These are phyloP conservation scores for Spinibarbus caldwelli DNA, from an alignment of 2,797 vertebrate species.

Conservation along the genomic window DNA sequence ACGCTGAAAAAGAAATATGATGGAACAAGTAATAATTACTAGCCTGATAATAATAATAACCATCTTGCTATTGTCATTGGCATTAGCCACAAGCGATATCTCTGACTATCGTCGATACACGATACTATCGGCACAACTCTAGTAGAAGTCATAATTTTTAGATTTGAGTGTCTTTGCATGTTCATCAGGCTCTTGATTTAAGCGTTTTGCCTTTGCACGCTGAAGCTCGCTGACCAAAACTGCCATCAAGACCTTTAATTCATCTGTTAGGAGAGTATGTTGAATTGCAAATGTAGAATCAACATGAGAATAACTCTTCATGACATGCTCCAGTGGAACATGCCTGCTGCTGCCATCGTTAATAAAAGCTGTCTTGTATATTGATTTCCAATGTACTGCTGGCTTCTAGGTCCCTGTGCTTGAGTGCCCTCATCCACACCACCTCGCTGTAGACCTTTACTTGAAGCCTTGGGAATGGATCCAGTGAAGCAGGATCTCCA, in stretches of 20 bases:
- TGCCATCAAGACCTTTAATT: neutral
- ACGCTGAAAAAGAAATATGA: too few species aligned
- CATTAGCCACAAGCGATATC: too few species aligned
- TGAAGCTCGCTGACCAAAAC: neutral
- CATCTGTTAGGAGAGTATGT: neutral
- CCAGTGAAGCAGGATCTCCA: slow-evolving; percentile 60
- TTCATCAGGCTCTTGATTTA: neutral
- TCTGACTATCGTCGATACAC: too few species aligned
- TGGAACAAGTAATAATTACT: neutral
- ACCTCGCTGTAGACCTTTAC: slow-evolving; percentile 40
- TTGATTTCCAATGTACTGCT: slow-evolving; percentile 54
- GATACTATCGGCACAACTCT: too few species aligned
- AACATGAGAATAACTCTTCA: slow-evolving; percentile 31
- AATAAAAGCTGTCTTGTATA: slow-evolving; percentile 50
- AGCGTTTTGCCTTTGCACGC: neutral
- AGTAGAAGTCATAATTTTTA: slow-evolving; percentile 74
- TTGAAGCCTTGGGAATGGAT: slow-evolving; percentile 41
- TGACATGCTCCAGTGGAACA: slow-evolving; percentile 34
- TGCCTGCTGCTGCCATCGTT: slow-evolving; percentile 34
- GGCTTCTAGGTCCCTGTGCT: slow-evolving; percentile 45
- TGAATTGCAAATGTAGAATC: slow-evolving; percentile 54
- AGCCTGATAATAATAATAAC: neutral
- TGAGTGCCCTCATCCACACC: slow-evolving; percentile 43
- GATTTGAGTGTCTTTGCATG: slow-evolving; percentile 47
- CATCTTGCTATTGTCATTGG: too few species aligned